These are phyloP conservation scores for Dermolepida albohirtum DNA, from an alignment of 2,888 invertebrate genomes.

Conservation along the genomic window DNA sequence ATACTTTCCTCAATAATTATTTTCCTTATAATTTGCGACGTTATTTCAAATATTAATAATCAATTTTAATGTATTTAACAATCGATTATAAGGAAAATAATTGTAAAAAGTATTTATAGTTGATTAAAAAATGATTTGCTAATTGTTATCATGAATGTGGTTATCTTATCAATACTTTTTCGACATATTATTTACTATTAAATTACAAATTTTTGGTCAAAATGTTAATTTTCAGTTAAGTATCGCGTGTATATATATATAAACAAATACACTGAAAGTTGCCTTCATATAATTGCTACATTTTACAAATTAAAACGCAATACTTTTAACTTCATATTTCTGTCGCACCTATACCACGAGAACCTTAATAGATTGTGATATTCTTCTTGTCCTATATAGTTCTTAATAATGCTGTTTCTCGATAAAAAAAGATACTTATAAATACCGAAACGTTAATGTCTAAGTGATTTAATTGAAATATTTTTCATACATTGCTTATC, in stretches of 20 bases:
- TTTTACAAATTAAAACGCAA: slow-evolving; percentile 3
- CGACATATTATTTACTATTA: slow-evolving; percentile 10
- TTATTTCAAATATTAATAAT: background rate
- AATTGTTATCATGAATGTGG: slow-evolving; percentile 33
- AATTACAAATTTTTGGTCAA: background rate
- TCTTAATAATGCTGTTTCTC: slow-evolving; percentile 27
- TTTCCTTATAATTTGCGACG: slow-evolving; percentile 8
- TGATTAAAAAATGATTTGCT: slow-evolving; percentile 28
- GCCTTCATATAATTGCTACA: slow-evolving; percentile 31
- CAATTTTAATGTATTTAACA: too few relatives aligned
- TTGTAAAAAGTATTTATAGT: slow-evolving; percentile 25
- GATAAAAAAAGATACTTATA: slow-evolving; percentile 17
- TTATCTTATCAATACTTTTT: slow-evolving; percentile 4
- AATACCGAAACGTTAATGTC: slow-evolving; percentile 17
- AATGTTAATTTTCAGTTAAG: slow-evolving; percentile 7
- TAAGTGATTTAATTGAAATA: slow-evolving; percentile 7
- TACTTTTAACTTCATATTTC: slow-evolving; percentile 7
- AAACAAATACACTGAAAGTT: slow-evolving; percentile 20
- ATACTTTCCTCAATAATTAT: slow-evolving; percentile 16
- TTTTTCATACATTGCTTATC: slow-evolving; percentile 24
- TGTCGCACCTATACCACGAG: slow-evolving; percentile 39
- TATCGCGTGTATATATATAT: background rate
- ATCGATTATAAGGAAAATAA: slow-evolving; percentile 5
- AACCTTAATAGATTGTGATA: slow-evolving; percentile 44
- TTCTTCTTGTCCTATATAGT: slow-evolving; percentile 36